A percentile compares a stretch with the other conserved stretches of the same genome.
These are phyloP conservation scores for Nasonia giraulti DNA, from an alignment of 1,140 invertebrate species.

Conservation along the genomic window DNA sequence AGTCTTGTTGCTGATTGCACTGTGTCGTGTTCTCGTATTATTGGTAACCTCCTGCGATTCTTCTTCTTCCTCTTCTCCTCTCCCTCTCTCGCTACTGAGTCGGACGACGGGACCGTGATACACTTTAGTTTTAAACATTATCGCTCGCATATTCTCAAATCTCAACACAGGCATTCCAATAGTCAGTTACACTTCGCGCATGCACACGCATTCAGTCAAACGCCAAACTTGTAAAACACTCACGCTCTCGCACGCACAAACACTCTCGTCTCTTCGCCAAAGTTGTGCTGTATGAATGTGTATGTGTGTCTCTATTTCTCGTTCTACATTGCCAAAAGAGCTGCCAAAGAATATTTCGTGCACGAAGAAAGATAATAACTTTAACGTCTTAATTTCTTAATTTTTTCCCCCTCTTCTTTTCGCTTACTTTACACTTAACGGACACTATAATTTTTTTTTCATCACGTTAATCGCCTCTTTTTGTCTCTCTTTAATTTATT, in stretches of 20 bases:
- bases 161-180: not conserved
- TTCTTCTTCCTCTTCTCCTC: slow-evolving; percentile 7
- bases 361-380: slow-evolving; percentile 63
- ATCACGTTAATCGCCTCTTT: slow-evolving; percentile 62
- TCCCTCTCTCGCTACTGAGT: slow-evolving; percentile 63
- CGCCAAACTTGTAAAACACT: slow-evolving; percentile 37
- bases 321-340: slow-evolving; percentile 70
- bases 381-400: slow-evolving; percentile 62
- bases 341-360: slow-evolving; percentile 69
- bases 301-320: slow-evolving; percentile 65
- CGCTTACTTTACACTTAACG: slow-evolving; percentile 71
- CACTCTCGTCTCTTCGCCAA: slow-evolving; percentile 50
- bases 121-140: slow-evolving; percentile 45
- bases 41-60: not conserved
- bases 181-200: slow-evolving; percentile 27
- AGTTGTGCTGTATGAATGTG: slow-evolving; percentile 50
- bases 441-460: slow-evolving; percentile 70
- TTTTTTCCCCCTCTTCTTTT: slow-evolving; percentile 46
- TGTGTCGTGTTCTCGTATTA: slow-evolving; percentile 27
- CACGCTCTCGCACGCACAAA: slow-evolving; percentile 30
- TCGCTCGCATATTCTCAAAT: slow-evolving; percentile 34
- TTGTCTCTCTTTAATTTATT: slow-evolving; percentile 66
- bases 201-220: slow-evolving; percentile 32
- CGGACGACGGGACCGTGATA: slow-evolving; percentile 65
- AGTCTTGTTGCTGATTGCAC: slow-evolving; percentile 45